Evolutionary conservation across 2,797 vertebrate species (phyloP), one percentile per base, ranked within the genome.

Genomic region (Parambassis ranga): DNA sequence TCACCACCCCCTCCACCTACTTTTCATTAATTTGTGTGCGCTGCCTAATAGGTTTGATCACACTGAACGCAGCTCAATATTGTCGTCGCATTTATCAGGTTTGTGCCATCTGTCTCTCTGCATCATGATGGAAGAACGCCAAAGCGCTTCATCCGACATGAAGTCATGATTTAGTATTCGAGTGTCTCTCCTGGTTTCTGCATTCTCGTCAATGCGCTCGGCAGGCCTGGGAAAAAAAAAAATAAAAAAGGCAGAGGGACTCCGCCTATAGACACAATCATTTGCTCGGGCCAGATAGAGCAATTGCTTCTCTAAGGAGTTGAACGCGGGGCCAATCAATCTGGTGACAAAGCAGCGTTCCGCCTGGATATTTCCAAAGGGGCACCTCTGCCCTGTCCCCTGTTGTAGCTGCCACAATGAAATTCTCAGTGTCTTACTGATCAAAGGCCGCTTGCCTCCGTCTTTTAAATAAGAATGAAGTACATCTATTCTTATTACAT

Each of bases 401-500:
- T 46, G 73, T 81, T 85, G 58, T 80, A 60, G 52, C 15, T 24
- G n/a, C 49, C 65, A 74, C 76, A 82, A 61, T 59, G 43, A 69
- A 72, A 60, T 58, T 39, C 60, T 64, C 53, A 2, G 52, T 0
- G 35, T 48, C 51, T 68, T 49, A 41, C 65, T 49, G 63, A 82
- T 85, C 70, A 81, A 72, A 75, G 71, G 51, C 47, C 16, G 15
- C n/a, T n/a, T 44, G 36, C 22, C 15, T 53, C 37, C 10, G 13
- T 57, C 52, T 51, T 64, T 65, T 41, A 51, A 58, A 51, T 57
- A 75, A 71, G 59, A 76, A 82, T 65, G 53, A 64, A 73, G 65
- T 48, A 59, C 69, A 74, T 55, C 37, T 42, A 22, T 78, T 79
- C 9, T 32, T 49, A 66, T 82, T 71, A 62, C 15, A 37, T 44